A percentile compares a stretch with the other conserved stretches of the same genome.
Evolutionary conservation across 2,113 vertebrate genomes (phyloP).

Genomic region (Hippoglossus stenolepis): DNA sequence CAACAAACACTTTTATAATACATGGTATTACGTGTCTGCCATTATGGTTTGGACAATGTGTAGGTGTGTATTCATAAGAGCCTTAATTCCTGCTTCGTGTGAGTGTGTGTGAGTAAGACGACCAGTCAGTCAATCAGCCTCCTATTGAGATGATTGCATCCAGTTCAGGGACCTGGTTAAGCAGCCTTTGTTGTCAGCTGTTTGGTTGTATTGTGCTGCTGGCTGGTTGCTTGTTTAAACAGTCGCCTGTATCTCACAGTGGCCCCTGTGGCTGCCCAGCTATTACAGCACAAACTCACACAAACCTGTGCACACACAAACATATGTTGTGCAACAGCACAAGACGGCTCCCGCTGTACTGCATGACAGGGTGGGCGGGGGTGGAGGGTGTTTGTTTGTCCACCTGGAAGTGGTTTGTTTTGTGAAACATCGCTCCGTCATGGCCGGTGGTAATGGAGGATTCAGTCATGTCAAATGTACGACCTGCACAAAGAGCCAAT

Average conservation of each 20-base stretch:
- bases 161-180: slow-evolving; percentile 24
- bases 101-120: not conserved
- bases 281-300: slow-evolving; percentile 5
- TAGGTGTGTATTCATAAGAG: slow-evolving; percentile 21
- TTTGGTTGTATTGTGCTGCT: slow-evolving; percentile 55
- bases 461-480: slow-evolving; percentile 35
- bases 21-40: not conserved
- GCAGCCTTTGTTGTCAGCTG: slow-evolving; percentile 62
- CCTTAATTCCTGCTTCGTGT: slow-evolving; percentile 33
- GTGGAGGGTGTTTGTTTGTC: slow-evolving; percentile 75
- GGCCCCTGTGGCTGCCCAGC: slow-evolving; percentile 1
- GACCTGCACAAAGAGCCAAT: not conserved
- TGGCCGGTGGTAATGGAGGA: slow-evolving; percentile 36
- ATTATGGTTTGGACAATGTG: not conserved
- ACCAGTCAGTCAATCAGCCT: slow-evolving; percentile 61
- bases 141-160: slow-evolving; percentile 48
- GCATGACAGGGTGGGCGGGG: slow-evolving; percentile 11
- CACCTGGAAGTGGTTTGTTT: slow-evolving; percentile 80
- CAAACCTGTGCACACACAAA: slow-evolving; percentile 1
- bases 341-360: slow-evolving; percentile 17
- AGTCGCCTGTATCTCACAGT: slow-evolving; percentile 39
- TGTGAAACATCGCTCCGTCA: slow-evolving; percentile 54
- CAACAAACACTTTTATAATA: not conserved
- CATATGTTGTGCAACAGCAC: slow-evolving; percentile 42
- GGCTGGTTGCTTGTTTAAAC: slow-evolving; percentile 67